Base-by-base conservation (phyloP, 2,113 vertebrate species). In the Sapayoa aenigma region DNA sequence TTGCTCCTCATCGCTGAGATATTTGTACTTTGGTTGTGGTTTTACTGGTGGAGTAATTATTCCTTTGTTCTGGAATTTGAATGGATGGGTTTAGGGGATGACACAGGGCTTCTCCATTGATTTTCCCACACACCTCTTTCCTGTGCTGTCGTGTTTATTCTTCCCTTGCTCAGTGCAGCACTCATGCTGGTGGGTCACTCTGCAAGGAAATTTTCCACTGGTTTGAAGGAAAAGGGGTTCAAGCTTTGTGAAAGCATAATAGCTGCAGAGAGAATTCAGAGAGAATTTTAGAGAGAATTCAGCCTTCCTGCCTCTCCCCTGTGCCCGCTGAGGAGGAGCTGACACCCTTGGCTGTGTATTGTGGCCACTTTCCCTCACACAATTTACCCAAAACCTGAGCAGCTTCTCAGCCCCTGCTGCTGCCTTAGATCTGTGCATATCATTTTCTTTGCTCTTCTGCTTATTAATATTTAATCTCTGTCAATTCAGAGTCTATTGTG, bases 381-480 rank as follows among this genome's bases (percentile, higher is more conserved):
- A 58, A 4, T 25, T 23, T 1, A 9, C 5, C 74, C 18, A 60
- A 47, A 50, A 41, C n/a, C 60, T 2, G 0, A 52, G 42, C 52
- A 53, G 55, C 49, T 79, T 22, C 0, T 11, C 39, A 69, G 50
- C 49, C 53, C 69, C 46, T 13, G 3, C 14, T 16, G 30, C 71
- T 69, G 59, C 78, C 78, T 37, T 14, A 3, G 28, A 16, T 35
- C 30, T 17, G 8, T 41, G 22, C 14, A 22, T 12, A 52, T 69
- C 5, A 4, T 52, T 87, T 81, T 10, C 78, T 74, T 60, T 56
- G 44, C 65, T 76, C 53, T 83, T 87, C 85, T 72, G 41, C 72
- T 86, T 30, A 90, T 96, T 86, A 93, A 96, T 93, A 86, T 92
- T 96, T 95, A 30, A 92, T 93, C 77, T 68, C 46, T 16, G 72